A percentile compares a stretch with the other conserved stretches of the same genome.
These are phyloP conservation scores for Abramis brama DNA, from an alignment of 2,113 vertebrate species.

Conservation along the genomic window DNA sequence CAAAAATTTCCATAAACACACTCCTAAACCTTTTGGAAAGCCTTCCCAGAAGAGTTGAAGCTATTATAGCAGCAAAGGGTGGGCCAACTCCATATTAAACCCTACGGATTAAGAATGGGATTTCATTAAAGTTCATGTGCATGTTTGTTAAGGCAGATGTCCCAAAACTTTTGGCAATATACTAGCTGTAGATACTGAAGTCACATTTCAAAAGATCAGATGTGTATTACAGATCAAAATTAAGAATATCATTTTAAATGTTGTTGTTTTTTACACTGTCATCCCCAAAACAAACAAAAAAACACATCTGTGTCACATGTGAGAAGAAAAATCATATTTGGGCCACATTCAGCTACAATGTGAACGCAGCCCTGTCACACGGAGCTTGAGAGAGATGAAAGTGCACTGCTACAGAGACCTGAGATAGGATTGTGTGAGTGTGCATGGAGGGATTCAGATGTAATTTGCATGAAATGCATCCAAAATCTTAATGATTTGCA, in stretches of 20 bases:
- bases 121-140: too few relatives aligned
- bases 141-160: too few relatives aligned
- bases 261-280: background rate
- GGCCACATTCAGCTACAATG: constrained; percentile 31
- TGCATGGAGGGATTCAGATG: constrained; percentile 15
- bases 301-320: background rate
- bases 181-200: too few relatives aligned
- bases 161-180: too few relatives aligned
- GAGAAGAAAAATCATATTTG: constrained; percentile 13
- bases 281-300: background rate
- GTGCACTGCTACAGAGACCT: constrained; percentile 27
- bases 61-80: too few relatives aligned
- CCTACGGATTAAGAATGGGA: too few relatives aligned
- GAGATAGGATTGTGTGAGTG: constrained; percentile 30
- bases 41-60: too few relatives aligned
- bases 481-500: constrained; percentile 47
- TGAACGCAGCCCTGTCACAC: background rate
- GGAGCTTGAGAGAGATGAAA: constrained; percentile 28
- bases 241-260: background rate
- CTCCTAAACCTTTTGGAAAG: too few relatives aligned
- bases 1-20: too few relatives aligned
- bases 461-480: constrained; percentile 47
- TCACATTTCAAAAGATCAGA: too few relatives aligned
- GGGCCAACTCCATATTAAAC: too few relatives aligned
- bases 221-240: too few relatives aligned